Base-by-base conservation (phyloP, 2,113 vertebrate genomes). In the Bambusicola thoracicus region DNA sequence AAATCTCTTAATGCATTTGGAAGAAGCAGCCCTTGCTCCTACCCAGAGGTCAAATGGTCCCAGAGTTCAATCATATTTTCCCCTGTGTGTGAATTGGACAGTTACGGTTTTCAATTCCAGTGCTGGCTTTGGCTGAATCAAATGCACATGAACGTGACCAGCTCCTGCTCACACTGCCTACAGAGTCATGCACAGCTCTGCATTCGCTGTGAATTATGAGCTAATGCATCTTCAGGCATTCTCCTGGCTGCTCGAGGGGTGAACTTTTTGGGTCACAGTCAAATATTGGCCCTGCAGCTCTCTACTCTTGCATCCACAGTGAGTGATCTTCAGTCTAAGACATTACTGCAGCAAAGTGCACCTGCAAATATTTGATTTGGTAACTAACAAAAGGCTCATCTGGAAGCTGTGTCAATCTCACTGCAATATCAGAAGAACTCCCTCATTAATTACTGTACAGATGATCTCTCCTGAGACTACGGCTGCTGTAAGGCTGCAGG, bases 361-460 rank as follows among this genome's bases (percentile, higher is more conserved):
- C 90, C 94, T 96, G 90, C 88, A 90, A 94, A 72, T 76, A 68
- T 58, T 93, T 94, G 65, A 90, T 81, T 78, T 3, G 12, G 53
- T 90, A 81, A 84, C 77, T 84, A 86, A 83, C 53, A 85, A 84
- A 85, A 56, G 41, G 30, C 72, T 81, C 74, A 79, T 92, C 65
- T 89, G 74, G 86, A 94, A 94, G 36, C 34, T 41, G 61, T 5
- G 3, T 78, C 76, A 86, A 68, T 95, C 90, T 81, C 0, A 4
- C 20, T 81, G 83, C 51, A 81, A 29, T 56, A 92, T 81, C 76
- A 90, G 53, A 90, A 74, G 85, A 85, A 93, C 49, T 90, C 74
- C 36, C 53, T 56, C 53, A 48, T 84, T 96, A 89, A 89, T 92
- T 90, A 87, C 61, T 44, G 8, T 11, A 49, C 40, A 84, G 82